phyloP scores from a whole-genome alignment of 2,797 vertebrate species.

The Varecia variegata region DNA sequence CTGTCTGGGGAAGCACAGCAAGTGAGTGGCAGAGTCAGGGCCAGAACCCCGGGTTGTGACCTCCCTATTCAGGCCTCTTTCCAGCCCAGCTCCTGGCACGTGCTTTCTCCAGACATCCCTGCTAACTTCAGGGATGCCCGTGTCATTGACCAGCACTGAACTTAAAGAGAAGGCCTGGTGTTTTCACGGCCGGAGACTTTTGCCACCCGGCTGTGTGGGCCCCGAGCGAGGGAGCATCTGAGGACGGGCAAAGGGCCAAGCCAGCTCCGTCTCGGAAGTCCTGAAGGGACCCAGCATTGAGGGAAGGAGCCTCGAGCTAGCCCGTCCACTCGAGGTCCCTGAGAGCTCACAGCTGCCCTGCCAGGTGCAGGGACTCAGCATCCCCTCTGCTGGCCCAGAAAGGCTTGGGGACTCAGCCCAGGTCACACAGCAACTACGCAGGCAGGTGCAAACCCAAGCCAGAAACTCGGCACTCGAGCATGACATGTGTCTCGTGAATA shows the following conservation, averaged over 20 bases:
- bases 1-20: not conserved
- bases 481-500: fast-evolving
- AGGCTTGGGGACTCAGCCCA: not conserved
- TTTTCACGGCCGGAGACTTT: not conserved
- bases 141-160: not conserved
- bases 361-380: not conserved
- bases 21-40: not conserved
- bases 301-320: not conserved
- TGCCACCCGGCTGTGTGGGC: not conserved
- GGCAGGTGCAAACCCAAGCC: not conserved
- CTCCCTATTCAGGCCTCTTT: not conserved
- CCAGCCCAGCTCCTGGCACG: not conserved
- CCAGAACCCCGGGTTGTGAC: not conserved
- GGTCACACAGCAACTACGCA: not conserved
- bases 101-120: not conserved
- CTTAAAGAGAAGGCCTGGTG: not conserved
- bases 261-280: not conserved
- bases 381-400: not conserved
- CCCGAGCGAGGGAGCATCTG: not conserved
- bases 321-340: fast-evolving
- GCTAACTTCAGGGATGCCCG: not conserved
- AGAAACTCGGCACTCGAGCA: not conserved
- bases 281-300: not conserved
- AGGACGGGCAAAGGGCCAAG: not conserved
- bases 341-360: too few relatives aligned